Evolutionary conservation across 2,113 vertebrate genomes (phyloP), one percentile per base, ranked within the genome.

Genomic region (Dicaeum eximium): DNA sequence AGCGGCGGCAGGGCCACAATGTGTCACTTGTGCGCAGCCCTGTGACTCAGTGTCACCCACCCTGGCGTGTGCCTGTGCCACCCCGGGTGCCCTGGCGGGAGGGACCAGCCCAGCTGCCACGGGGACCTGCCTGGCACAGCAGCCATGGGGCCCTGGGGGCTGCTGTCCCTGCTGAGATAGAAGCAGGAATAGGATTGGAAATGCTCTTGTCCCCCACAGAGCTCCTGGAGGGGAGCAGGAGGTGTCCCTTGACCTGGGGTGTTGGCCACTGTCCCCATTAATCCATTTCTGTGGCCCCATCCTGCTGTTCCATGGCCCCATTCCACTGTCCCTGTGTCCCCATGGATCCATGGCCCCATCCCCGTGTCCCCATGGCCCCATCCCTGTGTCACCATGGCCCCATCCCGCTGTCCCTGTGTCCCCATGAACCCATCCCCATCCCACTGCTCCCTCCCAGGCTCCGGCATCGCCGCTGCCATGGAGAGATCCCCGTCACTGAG

Each of bases 141-240:
- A 58, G 28, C 16, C n/a, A n/a, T 1, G 4, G 10, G 37, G 11
- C 30, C 42, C 15, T 1, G 3, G 31, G 3, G 1, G 31, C 38
- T 21, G 12, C 19, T 62, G 33, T 6, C 20, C 20, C n/a, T 1
- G 11, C 9, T 15, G 16, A 11, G 28, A 37, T 17, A 8, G 20
- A 23, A 53, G 18, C 3, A 30, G 56, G 44, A 21, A 42, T 6
- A 5, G 48, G 16, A 0, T 0, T 20, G 44, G 62, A 48, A 33
- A 6, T 6, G 24, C 2, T 0, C 3, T 14, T 17, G 7, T 35
- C 7, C 22, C 16, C 24, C 10, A 1, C 1, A 1, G 38, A 38
- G 27, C 35, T 79, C 40, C n/a, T 48, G 38, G 4, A 8, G 7
- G 15, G 18, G 8, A 8, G 13, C 31, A 12, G 6, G 53, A 11